Conservation (phyloP, 2,113 vertebrate genomes). For the Atlantisia rogersi region DNA sequence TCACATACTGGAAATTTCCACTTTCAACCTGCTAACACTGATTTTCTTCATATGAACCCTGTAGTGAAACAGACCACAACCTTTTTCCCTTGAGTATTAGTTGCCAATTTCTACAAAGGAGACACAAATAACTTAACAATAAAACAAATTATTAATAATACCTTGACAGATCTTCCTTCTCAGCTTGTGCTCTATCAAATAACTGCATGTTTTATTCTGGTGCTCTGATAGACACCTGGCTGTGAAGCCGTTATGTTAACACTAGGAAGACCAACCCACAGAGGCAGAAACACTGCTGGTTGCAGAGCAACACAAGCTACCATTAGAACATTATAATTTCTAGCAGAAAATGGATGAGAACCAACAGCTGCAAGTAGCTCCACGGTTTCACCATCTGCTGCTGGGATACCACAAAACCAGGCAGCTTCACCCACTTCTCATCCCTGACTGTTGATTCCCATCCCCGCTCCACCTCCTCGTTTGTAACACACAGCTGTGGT, state of each 20-base stretch:
- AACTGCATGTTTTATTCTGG: not conserved
- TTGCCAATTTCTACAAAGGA: not conserved
- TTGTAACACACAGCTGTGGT: not conserved
- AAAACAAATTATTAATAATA: not conserved
- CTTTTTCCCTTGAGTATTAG: not conserved
- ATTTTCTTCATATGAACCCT: not conserved
- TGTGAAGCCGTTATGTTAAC: not conserved
- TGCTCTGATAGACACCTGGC: not conserved
- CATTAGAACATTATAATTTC: not conserved
- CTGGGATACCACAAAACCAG: not conserved
- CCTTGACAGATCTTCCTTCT: not conserved
- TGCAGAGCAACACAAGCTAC: not conserved
- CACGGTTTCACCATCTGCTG: not conserved
- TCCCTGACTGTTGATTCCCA: not conserved
- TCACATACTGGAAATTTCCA: not conserved
- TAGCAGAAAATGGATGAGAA: not conserved
- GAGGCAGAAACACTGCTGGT: accelerated
- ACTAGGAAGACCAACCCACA: not conserved
- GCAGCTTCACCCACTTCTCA: not conserved
- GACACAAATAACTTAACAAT: not conserved
- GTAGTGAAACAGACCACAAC: not conserved
- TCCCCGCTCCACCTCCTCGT: not conserved
- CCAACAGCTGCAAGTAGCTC: not conserved
- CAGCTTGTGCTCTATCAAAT: not conserved
- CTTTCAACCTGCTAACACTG: not conserved